phyloP scores from a whole-genome alignment of 2,888 invertebrate species.

The Odontothrips loti region DNA sequence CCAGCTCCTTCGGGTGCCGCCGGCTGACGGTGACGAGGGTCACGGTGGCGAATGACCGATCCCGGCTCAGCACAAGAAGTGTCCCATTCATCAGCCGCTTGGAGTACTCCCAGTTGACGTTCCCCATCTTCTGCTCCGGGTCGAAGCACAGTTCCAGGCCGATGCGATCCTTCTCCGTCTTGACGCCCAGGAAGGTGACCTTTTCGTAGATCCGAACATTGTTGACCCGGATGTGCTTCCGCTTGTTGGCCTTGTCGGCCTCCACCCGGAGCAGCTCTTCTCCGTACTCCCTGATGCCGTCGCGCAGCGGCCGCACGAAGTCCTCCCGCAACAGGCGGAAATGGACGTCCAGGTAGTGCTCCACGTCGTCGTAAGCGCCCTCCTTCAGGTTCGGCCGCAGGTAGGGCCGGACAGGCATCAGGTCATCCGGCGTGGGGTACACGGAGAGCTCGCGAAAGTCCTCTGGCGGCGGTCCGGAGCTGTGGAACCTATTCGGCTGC shows the following conservation, averaged over 20 bases:
- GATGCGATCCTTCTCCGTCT: neutral
- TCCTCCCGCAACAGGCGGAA: constrained; percentile 51
- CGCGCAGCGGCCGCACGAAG: constrained; percentile 47
- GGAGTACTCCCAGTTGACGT: neutral
- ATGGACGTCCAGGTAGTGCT: constrained; percentile 51
- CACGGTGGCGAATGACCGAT: neutral
- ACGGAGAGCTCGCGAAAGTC: constrained; percentile 40
- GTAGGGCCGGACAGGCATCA: constrained; percentile 43
- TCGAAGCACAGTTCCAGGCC: neutral
- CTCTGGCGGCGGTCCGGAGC: neutral
- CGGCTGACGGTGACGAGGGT: neutral
- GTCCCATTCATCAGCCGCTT: neutral
- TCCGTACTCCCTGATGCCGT: neutral
- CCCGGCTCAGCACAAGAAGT: neutral
- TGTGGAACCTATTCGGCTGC: neutral
- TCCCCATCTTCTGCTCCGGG: neutral
- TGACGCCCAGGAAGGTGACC: neutral
- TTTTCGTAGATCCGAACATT: neutral
- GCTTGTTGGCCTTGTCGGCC: constrained; percentile 41
- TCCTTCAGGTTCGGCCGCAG: constrained; percentile 45
- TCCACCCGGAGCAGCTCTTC: neutral
- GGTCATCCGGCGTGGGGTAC: constrained; percentile 44
- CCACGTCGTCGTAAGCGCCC: constrained; percentile 45
- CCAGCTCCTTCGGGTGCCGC: neutral
- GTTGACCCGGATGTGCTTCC: neutral